A percentile compares a stretch with the other conserved stretches of the same genome.
phyloP scores from a whole-genome alignment of 2,888 invertebrate species.

The Physocephala rufipes region DNA sequence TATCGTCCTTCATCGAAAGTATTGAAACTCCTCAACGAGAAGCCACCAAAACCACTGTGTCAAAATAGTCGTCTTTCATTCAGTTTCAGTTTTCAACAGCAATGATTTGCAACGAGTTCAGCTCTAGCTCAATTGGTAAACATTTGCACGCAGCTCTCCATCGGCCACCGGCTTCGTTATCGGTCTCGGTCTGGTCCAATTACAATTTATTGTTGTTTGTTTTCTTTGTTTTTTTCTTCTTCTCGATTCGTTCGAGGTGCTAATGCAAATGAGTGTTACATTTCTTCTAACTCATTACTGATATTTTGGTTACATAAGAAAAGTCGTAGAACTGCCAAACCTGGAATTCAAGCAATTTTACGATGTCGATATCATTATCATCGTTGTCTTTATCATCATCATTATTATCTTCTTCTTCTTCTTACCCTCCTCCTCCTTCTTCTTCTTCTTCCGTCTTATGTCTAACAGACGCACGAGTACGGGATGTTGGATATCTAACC shows the following conservation, averaged over 20 bases:
- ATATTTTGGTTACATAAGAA: neutral
- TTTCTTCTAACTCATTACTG: conserved; percentile 10
- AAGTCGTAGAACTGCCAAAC: conserved; percentile 16
- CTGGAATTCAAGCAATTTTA: neutral
- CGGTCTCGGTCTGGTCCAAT: conserved; percentile 16
- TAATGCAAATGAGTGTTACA: conserved; percentile 34
- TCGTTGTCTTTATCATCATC: too few species aligned
- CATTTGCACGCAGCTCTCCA: neutral
- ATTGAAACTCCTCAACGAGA: neutral
- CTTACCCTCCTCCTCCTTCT: too few species aligned
- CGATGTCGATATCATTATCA: too few species aligned
- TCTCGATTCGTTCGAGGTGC: conserved; percentile 13
- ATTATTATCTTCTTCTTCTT: too few species aligned
- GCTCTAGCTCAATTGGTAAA: neutral
- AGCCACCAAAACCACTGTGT: too few species aligned
- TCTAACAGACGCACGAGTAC: too few species aligned
- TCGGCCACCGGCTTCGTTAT: too few species aligned
- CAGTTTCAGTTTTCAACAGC: too few species aligned
- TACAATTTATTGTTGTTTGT: conserved; percentile 22
- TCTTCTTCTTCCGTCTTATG: too few species aligned
- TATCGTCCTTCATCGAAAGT: neutral
- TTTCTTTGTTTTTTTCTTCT: neutral
- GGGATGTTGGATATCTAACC: too few species aligned
- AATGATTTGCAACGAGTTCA: too few species aligned
- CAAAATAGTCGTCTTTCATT: too few species aligned